Conservation (phyloP, 2,888 invertebrate genomes). For the Emmelina monodactyla region DNA sequence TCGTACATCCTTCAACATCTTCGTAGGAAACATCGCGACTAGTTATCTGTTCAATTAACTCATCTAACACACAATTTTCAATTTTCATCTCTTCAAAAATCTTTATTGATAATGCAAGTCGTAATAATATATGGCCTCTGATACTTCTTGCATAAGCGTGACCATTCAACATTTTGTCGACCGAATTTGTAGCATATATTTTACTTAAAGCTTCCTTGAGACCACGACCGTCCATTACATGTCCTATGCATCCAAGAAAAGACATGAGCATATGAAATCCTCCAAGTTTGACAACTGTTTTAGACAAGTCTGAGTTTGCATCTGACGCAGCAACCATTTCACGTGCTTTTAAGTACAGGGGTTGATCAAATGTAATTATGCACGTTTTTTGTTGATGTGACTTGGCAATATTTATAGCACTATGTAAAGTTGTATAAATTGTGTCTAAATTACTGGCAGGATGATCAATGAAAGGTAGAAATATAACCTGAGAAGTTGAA, state of each 20-base stretch:
- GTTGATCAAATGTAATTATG: constrained; percentile 27
- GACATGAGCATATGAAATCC: too few species aligned
- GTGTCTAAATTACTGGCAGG: neutral
- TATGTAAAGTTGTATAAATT: neutral
- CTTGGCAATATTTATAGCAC: neutral
- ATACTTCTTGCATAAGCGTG: constrained; percentile 20
- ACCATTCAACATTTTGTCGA: constrained; percentile 21
- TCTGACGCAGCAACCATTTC: constrained; percentile 29
- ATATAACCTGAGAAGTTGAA: too few species aligned
- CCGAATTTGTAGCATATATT: constrained; percentile 22
- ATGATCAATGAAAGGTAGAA: too few species aligned
- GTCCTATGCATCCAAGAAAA: constrained; percentile 21
- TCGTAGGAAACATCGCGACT: constrained; percentile 19
- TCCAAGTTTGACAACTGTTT: too few species aligned
- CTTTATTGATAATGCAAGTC: constrained; percentile 23
- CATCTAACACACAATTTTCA: constrained; percentile 14
- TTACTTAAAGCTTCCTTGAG: constrained; percentile 18
- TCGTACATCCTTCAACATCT: constrained; percentile 21
- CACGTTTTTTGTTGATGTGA: constrained; percentile 3
- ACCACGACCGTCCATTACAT: constrained; percentile 25
- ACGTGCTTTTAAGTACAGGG: constrained; percentile 25
- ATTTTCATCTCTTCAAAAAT: constrained; percentile 22
- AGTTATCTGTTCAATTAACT: constrained; percentile 7
- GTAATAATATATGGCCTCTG: constrained; percentile 12
- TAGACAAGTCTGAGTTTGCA: too few species aligned